Conservation (phyloP, 2,888 invertebrate species). For the Drosophila paucipuncta region DNA sequence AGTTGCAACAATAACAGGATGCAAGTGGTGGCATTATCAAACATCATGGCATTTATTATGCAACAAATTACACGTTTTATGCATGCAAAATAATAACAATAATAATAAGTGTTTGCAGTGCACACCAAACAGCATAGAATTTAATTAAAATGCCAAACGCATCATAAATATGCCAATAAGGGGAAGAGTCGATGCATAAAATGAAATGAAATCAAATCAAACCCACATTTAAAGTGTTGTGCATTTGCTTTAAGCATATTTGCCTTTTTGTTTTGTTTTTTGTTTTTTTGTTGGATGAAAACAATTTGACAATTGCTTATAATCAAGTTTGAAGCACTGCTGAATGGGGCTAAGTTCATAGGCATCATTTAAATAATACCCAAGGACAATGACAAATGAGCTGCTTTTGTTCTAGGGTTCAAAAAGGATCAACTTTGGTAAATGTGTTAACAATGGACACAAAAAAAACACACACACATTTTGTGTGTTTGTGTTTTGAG, state of each 20-base stretch:
- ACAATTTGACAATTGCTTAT: conserved; percentile 48
- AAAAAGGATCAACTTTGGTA: conserved; percentile 57
- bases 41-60: conserved; percentile 68
- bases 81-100: conserved; percentile 28
- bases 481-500: conserved; percentile 1
- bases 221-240: conserved; percentile 31
- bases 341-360: conserved; percentile 43
- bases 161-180: conserved; percentile 62
- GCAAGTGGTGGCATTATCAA: conserved; percentile 3
- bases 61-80: conserved; percentile 62
- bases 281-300: conserved; percentile 8
- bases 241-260: not conserved
- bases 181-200: not conserved
- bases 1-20: conserved; percentile 37
- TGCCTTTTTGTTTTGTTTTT: not conserved
- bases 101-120: conserved; percentile 48
- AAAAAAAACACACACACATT: conserved; percentile 33
- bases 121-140: conserved; percentile 40
- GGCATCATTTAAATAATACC: conserved; percentile 54
- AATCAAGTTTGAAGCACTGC: conserved; percentile 47
- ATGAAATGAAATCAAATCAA: conserved; percentile 34
- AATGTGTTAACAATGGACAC: conserved; percentile 64
- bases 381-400: conserved; percentile 67
- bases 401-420: conserved; percentile 55
- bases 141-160: conserved; percentile 74